A percentile compares a stretch with the other conserved stretches of the same genome.
Conservation (phyloP, 2,888 invertebrate genomes). For the Cylindroiulus punctatus region DNA sequence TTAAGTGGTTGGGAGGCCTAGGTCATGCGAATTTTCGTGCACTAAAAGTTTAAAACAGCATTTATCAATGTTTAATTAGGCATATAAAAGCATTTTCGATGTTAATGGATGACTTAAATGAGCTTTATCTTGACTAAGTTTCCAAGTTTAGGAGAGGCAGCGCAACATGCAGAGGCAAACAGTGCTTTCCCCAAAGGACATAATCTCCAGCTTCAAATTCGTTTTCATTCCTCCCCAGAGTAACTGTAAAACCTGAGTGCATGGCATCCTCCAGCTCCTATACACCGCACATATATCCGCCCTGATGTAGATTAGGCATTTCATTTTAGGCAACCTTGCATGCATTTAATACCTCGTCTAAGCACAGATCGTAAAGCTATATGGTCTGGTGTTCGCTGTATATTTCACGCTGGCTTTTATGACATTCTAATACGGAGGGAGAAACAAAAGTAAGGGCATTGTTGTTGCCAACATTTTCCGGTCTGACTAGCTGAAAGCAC, state of each 20-base stretch:
- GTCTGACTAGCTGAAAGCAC: conserved; percentile 16
- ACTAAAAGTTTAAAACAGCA: conserved; percentile 43
- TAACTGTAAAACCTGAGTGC: conserved; percentile 39
- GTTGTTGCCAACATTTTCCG: conserved; percentile 23
- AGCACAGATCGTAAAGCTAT: conserved; percentile 23
- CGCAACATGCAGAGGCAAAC: conserved; percentile 16
- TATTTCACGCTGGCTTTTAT: conserved; percentile 20
- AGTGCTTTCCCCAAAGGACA: conserved; percentile 33
- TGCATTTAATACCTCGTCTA: conserved; percentile 42
- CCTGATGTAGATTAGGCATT: conserved; percentile 50
- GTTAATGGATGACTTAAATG: conserved; percentile 49
- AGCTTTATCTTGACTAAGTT: conserved; percentile 49
- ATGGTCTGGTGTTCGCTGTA: conserved; percentile 6
- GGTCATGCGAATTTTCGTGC: conserved; percentile 9
- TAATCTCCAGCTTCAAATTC: conserved; percentile 43
- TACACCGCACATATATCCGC: neutral
- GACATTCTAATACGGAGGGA: conserved; percentile 28
- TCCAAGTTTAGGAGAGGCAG: conserved; percentile 37
- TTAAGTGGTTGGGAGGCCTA: conserved; percentile 28
- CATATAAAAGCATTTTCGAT: conserved; percentile 48
- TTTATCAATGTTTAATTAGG: conserved; percentile 52
- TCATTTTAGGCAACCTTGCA: conserved; percentile 36
- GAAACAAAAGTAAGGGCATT: conserved; percentile 22
- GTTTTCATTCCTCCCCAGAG: conserved; percentile 46
- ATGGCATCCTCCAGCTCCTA: conserved; percentile 13